Evolutionary conservation across 1,140 invertebrate species (phyloP).

Genomic region (Caenorhabditis remanei): DNA sequence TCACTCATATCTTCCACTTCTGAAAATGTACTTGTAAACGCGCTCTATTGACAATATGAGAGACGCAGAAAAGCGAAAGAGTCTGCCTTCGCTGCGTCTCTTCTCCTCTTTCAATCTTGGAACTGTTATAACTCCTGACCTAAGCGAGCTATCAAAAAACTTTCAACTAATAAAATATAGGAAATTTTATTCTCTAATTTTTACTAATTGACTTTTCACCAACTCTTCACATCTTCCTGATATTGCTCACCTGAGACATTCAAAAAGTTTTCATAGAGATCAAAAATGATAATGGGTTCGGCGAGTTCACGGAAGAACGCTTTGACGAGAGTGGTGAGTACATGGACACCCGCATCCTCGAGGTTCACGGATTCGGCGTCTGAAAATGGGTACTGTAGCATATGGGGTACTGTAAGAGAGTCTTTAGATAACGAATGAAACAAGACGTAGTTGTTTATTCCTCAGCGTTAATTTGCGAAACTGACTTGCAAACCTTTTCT

Average conservation of each 20-base stretch:
- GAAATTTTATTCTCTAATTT: no score
- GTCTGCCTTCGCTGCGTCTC: no score
- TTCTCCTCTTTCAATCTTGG: no score
- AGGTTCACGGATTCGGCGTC: conserved; percentile 81
- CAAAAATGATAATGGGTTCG: conserved; percentile 91
- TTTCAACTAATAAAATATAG: not conserved
- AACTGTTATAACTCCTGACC: no score
- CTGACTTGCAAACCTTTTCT: not conserved
- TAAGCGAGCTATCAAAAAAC: not conserved
- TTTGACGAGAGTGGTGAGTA: conserved; percentile 91
- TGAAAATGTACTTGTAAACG: conserved; percentile 56
- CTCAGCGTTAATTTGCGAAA: not conserved
- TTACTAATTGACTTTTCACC: no score
- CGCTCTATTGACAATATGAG: no score
- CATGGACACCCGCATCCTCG: conserved; percentile 85
- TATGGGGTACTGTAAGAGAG: no score
- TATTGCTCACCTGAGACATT: conserved; percentile 81
- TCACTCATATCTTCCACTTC: conserved; percentile 87
- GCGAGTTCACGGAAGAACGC: conserved; percentile 91
- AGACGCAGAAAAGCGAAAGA: no score
- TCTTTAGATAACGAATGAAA: no score
- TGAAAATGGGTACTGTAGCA: conserved; percentile 57
- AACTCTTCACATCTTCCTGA: no score
- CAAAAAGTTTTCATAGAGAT: conserved; percentile 91
- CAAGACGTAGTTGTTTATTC: no score